Evolutionary conservation across 1,140 invertebrate species (phyloP), one percentile per base, ranked within the genome.

Genomic region (Dendroctonus ponderosae): DNA sequence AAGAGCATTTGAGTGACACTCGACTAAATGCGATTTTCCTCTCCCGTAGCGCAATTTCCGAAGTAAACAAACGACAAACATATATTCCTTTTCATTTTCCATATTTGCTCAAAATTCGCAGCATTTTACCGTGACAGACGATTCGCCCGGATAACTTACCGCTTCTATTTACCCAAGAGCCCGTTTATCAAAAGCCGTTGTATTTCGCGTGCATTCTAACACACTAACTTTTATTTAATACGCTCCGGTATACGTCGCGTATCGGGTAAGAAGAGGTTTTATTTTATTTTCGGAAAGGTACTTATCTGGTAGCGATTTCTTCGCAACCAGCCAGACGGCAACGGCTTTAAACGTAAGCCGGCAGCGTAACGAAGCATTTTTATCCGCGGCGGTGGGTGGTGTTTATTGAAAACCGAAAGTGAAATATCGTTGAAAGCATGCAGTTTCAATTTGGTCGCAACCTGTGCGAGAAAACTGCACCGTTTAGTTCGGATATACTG

Each of bases 241-340:
- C 58, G 15, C 58, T 49, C 26, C 43, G 46, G 46, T 60, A 57
- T 37, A 12, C 43, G 49, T 49, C 26, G 38, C 46, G 38, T 58
- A 58, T 58, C 42, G 56, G 7, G 37, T 26, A 60, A 26, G 44
- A 46, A 46, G 38, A 53, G 26, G 43, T 60, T 60, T 60, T 60
- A 60, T 60, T 62, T 65, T 65, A 65, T 65, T 65, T 65, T 11
- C 39, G 26, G 26, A 26, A 26, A 26, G 26, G 42, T 57, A 56
- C 62, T 65, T 65, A 65, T 65, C 62, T 65, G 49, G 61, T 63
- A 63, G 61, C 62, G 62, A 65, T 57, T 57, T 65, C 57, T 65
- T 54, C 53, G 53, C 8, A 58, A 39, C 26, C 59, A 65, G 62
- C 54, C 62, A 65, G 62, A 53, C 62, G 53, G 37, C 9, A n/a